Conservation (phyloP, 2,888 invertebrate species). For the Scaptomyza tumidula region DNA sequence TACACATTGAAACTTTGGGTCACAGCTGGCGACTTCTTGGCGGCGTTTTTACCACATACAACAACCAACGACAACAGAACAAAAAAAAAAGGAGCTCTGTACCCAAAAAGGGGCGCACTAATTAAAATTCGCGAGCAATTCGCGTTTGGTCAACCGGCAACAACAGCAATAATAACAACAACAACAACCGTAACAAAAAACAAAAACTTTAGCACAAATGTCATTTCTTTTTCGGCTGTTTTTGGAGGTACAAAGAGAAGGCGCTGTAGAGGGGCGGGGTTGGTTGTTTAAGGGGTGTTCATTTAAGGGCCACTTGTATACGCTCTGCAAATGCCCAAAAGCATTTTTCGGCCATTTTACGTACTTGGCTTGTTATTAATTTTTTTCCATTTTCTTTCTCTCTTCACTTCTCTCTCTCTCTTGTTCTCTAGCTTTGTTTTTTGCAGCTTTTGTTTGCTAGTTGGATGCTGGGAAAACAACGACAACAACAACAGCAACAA, state of each 20-base stretch:
- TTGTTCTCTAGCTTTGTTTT: not conserved
- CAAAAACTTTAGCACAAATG: conserved; percentile 69
- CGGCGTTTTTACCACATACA: conserved; percentile 26
- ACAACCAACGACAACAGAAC: not conserved
- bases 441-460: conserved; percentile 39
- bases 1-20: conserved; percentile 32
- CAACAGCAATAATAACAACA: conserved; percentile 48
- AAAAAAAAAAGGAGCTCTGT: not conserved
- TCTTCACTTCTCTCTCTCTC: not conserved
- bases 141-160: conserved; percentile 76
- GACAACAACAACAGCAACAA: conserved; percentile 10
- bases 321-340: conserved; percentile 62
- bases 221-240: conserved; percentile 69
- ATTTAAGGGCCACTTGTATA: conserved; percentile 40
- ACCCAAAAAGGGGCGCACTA: conserved; percentile 63
- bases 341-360: conserved; percentile 66
- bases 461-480: conserved; percentile 8
- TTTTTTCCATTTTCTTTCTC: conserved; percentile 32
- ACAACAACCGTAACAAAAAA: conserved; percentile 15
- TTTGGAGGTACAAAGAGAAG: conserved; percentile 18
- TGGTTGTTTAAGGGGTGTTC: conserved; percentile 11
- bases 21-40: conserved; percentile 59
- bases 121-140: conserved; percentile 79
- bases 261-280: not conserved
- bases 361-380: conserved; percentile 67